These are phyloP conservation scores for Caradrina kadenii DNA, from an alignment of 2,888 invertebrate species.

Conservation along the genomic window DNA sequence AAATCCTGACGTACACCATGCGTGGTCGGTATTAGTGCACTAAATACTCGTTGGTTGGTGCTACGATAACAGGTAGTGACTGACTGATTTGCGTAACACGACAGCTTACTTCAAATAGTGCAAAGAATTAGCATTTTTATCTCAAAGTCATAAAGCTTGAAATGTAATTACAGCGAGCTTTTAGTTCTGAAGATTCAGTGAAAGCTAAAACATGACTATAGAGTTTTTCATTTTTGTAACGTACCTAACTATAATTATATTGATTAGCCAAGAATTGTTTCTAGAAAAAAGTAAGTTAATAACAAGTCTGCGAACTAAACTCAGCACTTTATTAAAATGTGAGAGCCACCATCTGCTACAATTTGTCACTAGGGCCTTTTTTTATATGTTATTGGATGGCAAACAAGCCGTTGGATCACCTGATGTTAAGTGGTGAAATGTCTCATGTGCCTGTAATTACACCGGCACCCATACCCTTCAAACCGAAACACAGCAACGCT, in stretches of 20 bases:
- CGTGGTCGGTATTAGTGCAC: conserved; percentile 43
- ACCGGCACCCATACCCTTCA: no score
- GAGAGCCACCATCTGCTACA: conserved; percentile 21
- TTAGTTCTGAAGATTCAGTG: no score
- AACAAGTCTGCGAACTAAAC: neutral
- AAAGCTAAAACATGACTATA: neutral
- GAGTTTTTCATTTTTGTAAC: neutral
- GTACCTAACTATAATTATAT: neutral
- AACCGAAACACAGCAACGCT: no score
- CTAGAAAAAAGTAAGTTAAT: neutral
- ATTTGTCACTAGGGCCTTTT: neutral
- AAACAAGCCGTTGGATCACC: no score
- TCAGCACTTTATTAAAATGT: conserved; percentile 2
- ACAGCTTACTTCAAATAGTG: neutral
- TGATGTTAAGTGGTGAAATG: no score
- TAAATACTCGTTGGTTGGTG: conserved; percentile 38
- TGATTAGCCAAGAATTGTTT: neutral
- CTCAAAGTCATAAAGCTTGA: neutral
- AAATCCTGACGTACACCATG: conserved; percentile 65
- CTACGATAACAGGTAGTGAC: conserved; percentile 35
- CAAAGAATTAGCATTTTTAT: conserved; percentile 24
- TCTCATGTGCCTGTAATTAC: no score
- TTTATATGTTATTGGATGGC: no score
- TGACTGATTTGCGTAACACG: conserved; percentile 3
- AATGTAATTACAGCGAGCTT: neutral